These are phyloP conservation scores for Xerus inauris DNA, from an alignment of 2,113 vertebrate genomes.

Conservation along the genomic window DNA sequence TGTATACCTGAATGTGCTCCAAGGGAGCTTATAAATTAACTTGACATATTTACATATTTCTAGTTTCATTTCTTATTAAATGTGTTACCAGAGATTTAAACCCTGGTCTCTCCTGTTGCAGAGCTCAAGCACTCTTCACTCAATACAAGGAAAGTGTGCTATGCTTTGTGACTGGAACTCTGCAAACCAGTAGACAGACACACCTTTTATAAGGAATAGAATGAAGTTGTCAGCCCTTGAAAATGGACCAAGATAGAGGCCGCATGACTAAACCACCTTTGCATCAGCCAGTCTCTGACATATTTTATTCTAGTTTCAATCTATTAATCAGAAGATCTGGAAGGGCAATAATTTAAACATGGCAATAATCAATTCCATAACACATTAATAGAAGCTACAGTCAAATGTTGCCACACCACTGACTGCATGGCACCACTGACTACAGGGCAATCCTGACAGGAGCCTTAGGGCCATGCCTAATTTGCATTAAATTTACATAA, in stretches of 20 bases:
- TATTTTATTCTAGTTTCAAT: conserved; percentile 66
- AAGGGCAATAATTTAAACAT: conserved; percentile 73
- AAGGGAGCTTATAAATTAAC: not conserved
- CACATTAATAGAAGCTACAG: conserved; percentile 72
- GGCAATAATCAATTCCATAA: conserved; percentile 71
- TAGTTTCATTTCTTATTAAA: not conserved
- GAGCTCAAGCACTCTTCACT: not conserved
- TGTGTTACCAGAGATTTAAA: not conserved
- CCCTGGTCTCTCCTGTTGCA: not conserved
- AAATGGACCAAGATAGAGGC: conserved; percentile 51
- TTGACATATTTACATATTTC: not conserved
- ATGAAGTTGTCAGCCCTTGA: conserved; percentile 62
- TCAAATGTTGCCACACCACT: conserved; percentile 68
- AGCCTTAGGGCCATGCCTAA: conserved; percentile 62
- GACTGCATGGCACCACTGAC: conserved; percentile 72
- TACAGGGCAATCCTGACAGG: conserved; percentile 72
- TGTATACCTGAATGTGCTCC: not conserved
- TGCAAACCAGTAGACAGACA: conserved; percentile 40
- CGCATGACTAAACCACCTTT: conserved; percentile 54
- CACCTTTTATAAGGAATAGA: conserved; percentile 58
- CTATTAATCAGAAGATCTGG: conserved; percentile 70
- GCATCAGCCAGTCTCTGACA: conserved; percentile 67
- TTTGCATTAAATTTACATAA: conserved; percentile 80
- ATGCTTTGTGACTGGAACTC: not conserved
- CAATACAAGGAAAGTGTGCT: not conserved